Evolutionary conservation across 2,888 invertebrate species (phyloP).

Genomic region (Dioctria rufipes): DNA sequence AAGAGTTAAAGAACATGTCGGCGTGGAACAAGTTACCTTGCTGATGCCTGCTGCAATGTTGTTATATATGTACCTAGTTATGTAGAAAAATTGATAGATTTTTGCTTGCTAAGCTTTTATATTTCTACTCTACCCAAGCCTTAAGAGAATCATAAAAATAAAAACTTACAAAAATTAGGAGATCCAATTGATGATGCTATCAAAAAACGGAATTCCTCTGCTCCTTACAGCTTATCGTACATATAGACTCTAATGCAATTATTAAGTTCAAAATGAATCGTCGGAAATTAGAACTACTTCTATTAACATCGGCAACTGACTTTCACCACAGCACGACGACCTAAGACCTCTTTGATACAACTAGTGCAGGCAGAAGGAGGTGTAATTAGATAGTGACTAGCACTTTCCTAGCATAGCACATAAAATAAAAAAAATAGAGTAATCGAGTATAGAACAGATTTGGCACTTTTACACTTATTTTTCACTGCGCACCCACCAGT

Average conservation of each 20-base stretch:
- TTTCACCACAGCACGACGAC: slow-evolving; percentile 15
- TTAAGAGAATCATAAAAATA: slow-evolving; percentile 2
- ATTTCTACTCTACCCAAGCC: neutral
- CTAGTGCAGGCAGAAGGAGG: neutral
- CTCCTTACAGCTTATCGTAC: neutral
- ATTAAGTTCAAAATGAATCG: slow-evolving; percentile 8
- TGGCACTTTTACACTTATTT: slow-evolving; percentile 11
- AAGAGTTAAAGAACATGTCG: slow-evolving; percentile 41
- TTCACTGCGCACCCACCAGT: slow-evolving; percentile 15
- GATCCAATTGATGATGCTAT: neutral
- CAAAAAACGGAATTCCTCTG: neutral
- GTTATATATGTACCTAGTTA: neutral
- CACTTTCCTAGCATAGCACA: slow-evolving; percentile 7
- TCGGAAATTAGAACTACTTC: slow-evolving; percentile 24
- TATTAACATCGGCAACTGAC: neutral
- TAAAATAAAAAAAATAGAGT: neutral
- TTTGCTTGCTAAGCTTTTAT: neutral
- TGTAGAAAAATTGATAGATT: slow-evolving; percentile 17
- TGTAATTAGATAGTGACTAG: slow-evolving; percentile 13
- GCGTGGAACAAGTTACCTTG: slow-evolving; percentile 36
- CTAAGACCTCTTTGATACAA: slow-evolving; percentile 23
- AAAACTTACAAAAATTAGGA: slow-evolving; percentile 21
- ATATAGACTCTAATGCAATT: neutral
- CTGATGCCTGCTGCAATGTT: slow-evolving; percentile 31
- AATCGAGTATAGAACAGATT: neutral